Evolutionary conservation across 1,140 invertebrate genomes (phyloP), one percentile per base, ranked within the genome.

Genomic region (Prorops nasuta): DNA sequence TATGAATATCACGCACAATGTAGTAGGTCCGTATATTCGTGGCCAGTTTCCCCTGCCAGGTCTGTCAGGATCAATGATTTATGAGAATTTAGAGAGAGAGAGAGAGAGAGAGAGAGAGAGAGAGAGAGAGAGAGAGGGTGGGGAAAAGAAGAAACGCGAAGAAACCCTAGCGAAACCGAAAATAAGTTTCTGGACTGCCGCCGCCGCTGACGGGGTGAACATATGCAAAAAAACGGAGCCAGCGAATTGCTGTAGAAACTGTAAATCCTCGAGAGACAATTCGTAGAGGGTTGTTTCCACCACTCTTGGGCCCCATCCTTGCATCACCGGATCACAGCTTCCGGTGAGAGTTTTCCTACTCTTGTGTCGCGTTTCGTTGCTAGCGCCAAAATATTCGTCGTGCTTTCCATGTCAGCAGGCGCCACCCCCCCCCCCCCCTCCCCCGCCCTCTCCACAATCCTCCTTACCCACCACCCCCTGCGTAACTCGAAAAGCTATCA

Each of bases 1-100:
- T 39, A 18, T 14, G 28, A 46, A 20, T 1, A 28, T 28, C 24
- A 28, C 24, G 24, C 24, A 6, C 24, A 10, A 28, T 28, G 24
- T 10, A 10, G 24, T 4, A 4, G 24, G 24, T 28, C 4, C 24
- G 24, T 28, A 10, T 28, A 28, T 6, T 4, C 4, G 24, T 10
- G 24, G 4, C 10, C 24, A 28, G 35, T 58, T 35, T 52, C 52
- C 41, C 32, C 21, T 44, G 22, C 40, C 38, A 7, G 40, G 42
- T 42, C 36, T 51, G 56, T 58, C 61, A 55, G 54, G 60, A 67
- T 72, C 65, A 63, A 74, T 74, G 71, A 72, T 74, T 74, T 71
- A 74, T 61, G 62, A 57, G 64, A 53, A 61, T 53, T 52, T 54
- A 42, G 57, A 37, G 49, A 58, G 50, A 54, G 38, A 38, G 41